These are phyloP conservation scores for Erebia aethiops DNA, from an alignment of 2,888 invertebrate genomes.

Conservation along the genomic window DNA sequence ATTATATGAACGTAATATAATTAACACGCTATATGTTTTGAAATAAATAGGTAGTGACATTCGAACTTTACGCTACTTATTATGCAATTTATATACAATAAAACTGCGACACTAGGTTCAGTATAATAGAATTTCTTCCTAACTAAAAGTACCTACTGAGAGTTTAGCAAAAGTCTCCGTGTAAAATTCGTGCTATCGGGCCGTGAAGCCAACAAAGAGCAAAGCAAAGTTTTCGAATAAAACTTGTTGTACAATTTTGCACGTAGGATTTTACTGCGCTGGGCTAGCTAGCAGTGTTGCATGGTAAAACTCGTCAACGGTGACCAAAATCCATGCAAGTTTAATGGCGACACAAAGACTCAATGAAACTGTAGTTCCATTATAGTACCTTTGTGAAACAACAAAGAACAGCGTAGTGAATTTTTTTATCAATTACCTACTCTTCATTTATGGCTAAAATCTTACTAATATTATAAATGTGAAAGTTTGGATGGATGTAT, in stretches of 20 bases:
- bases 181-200: conserved; percentile 27
- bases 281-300: conserved; percentile 5
- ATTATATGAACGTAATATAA: too few relatives aligned
- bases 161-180: conserved; percentile 23
- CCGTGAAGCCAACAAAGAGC: conserved; percentile 28
- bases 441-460: too few relatives aligned
- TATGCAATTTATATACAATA: background rate
- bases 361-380: conserved; percentile 5
- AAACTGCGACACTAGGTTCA: conserved; percentile 1
- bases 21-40: too few relatives aligned
- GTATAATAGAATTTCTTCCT: conserved; percentile 5
- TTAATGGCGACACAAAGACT: conserved; percentile 30
- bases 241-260: conserved; percentile 39
- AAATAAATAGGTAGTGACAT: too few relatives aligned
- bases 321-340: conserved; percentile 29
- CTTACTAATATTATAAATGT: too few relatives aligned
- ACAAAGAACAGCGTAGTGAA: background rate
- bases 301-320: conserved; percentile 13
- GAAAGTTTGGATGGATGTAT: too few relatives aligned
- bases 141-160: conserved; percentile 1
- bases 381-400: background rate
- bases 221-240: conserved; percentile 44
- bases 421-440: background rate
- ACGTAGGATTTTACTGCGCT: conserved; percentile 2
- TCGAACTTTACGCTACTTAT: too few relatives aligned